Percentiles rank a stretch among this genome's conserved stretches.
These are phyloP conservation scores for Harpagifer antarcticus DNA, from an alignment of 2,797 vertebrate species.

Conservation along the genomic window DNA sequence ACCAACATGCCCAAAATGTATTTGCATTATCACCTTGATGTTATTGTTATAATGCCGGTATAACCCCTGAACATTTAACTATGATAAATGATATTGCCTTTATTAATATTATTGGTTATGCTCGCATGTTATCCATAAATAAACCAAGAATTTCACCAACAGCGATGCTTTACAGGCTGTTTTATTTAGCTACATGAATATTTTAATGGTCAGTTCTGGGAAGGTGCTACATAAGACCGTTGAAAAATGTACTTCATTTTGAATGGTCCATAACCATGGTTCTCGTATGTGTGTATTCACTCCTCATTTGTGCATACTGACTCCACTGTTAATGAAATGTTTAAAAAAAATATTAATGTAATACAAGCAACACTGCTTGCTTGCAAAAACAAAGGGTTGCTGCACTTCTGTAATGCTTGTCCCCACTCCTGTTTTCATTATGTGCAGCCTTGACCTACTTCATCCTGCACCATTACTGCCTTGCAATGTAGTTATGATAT, in stretches of 20 bases:
- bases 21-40: neutral
- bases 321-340: neutral
- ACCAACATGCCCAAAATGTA: neutral
- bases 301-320: neutral
- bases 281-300: neutral
- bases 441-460: constrained; percentile 43
- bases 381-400: neutral
- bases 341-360: too few relatives aligned
- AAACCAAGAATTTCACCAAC: neutral
- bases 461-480: constrained; percentile 9
- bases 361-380: neutral
- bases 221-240: neutral
- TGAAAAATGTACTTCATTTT: neutral
- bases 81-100: neutral
- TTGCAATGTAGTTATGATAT: constrained; percentile 14
- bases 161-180: neutral
- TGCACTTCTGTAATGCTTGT: constrained; percentile 1
- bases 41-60: neutral
- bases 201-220: neutral
- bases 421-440: constrained; percentile 14
- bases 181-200: neutral
- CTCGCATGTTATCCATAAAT: neutral
- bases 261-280: neutral
- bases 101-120: neutral
- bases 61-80: neutral